These are phyloP conservation scores for Cheiracanthium punctorium DNA, from an alignment of 2,888 invertebrate genomes.

Conservation along the genomic window DNA sequence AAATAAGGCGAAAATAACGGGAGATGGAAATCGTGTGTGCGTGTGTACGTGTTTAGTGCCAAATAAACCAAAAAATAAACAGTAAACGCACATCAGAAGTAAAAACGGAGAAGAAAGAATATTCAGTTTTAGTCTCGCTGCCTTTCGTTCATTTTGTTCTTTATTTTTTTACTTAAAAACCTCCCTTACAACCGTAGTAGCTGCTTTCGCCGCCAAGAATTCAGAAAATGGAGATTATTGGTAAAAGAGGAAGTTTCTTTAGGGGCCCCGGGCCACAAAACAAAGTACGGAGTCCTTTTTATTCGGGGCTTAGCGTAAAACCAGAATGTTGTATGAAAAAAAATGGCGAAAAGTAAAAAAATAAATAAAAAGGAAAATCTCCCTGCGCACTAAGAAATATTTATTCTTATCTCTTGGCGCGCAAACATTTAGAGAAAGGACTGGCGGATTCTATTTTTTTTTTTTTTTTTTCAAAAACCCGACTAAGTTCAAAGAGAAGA, in stretches of 20 bases:
- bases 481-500: constrained; percentile 6
- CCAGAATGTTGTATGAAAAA: constrained; percentile 14
- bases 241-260: constrained; percentile 36
- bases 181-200: neutral
- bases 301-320: constrained; percentile 58
- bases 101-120: neutral
- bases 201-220: constrained; percentile 14
- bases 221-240: constrained; percentile 56
- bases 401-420: constrained; percentile 50
- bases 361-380: constrained; percentile 22
- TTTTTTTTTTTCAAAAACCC: constrained; percentile 16
- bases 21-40: too few species aligned
- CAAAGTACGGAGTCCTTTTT: constrained; percentile 49
- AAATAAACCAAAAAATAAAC: neutral
- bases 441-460: constrained; percentile 9
- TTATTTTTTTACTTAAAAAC: neutral
- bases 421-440: constrained; percentile 48
- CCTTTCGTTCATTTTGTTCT: neutral
- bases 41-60: neutral
- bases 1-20: neutral
- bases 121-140: neutral
- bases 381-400: constrained; percentile 27
- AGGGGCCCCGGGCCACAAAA: constrained; percentile 53
- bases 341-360: neutral
- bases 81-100: neutral